phyloP scores from a whole-genome alignment of 2,888 invertebrate genomes.

The Monopis laevigella region DNA sequence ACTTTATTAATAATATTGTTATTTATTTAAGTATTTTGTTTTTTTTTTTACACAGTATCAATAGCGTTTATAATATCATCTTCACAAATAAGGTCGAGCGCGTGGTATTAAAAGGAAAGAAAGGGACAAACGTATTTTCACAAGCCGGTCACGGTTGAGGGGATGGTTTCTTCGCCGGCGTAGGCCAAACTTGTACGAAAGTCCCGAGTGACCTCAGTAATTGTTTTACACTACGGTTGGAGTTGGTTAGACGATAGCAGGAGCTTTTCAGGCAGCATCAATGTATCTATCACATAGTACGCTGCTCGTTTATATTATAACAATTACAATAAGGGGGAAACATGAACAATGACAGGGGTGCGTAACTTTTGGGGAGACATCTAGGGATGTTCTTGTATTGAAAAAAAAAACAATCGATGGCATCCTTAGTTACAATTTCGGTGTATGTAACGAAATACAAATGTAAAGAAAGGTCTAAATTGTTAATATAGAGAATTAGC shows the following conservation, averaged over 20 bases:
- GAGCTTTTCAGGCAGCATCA: neutral
- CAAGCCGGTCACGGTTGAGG: neutral
- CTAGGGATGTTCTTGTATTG: constrained; percentile 6
- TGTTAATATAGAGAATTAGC: too few relatives aligned
- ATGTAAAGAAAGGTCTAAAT: too few relatives aligned
- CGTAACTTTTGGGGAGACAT: constrained; percentile 1
- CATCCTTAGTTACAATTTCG: too few relatives aligned
- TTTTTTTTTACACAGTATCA: neutral
- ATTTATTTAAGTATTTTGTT: too few relatives aligned
- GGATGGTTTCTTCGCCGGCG: neutral
- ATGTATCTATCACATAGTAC: too few relatives aligned
- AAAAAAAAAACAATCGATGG: constrained; percentile 2
- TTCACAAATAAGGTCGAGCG: neutral
- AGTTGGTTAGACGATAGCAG: neutral
- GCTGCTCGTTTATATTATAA: too few relatives aligned
- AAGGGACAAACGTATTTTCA: constrained; percentile 38
- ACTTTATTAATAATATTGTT: too few relatives aligned
- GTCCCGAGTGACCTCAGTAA: neutral
- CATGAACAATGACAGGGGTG: constrained; percentile 5
- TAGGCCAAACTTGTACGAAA: neutral
- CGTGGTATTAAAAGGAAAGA: constrained; percentile 26
- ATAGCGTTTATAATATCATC: too few relatives aligned
- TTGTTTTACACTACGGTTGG: constrained; percentile 7
- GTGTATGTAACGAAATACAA: too few relatives aligned
- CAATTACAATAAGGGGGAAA: too few relatives aligned